Percentiles rank a stretch among this genome's conserved stretches.
Conservation (phyloP, 2,113 vertebrate genomes). For the Setophaga coronata region DNA sequence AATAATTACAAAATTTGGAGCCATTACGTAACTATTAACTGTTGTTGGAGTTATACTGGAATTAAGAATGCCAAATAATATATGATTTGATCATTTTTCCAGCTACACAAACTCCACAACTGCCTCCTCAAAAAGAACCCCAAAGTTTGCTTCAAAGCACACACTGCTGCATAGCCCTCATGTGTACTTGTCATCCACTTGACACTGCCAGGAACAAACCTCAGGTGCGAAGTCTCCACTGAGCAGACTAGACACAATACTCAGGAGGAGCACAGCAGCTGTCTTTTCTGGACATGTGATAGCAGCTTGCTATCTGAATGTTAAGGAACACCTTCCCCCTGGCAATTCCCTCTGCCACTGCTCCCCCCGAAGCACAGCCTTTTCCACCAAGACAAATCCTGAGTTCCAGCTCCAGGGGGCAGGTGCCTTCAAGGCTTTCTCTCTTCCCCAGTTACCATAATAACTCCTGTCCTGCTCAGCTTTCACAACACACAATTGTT, state of each 20-base stretch:
- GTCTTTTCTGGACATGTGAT: neutral
- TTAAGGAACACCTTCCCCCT: neutral
- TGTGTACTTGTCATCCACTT: neutral
- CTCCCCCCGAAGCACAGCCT: neutral
- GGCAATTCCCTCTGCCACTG: neutral
- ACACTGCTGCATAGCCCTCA: neutral
- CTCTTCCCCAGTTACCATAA: neutral
- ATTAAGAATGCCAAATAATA: neutral
- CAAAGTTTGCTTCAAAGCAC: neutral
- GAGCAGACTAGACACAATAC: neutral
- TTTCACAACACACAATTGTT: neutral
- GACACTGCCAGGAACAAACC: neutral
- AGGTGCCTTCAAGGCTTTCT: neutral
- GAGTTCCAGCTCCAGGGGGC: fast-evolving
- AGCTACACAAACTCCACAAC: neutral
- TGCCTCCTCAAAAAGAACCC: neutral
- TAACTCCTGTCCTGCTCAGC: neutral
- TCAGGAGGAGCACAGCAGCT: neutral
- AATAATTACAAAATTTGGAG: neutral
- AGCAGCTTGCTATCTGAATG: neutral
- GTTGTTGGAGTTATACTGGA: neutral
- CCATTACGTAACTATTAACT: neutral
- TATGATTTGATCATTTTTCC: neutral
- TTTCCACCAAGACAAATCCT: neutral
- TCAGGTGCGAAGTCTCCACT: neutral